A percentile compares a stretch with the other conserved stretches of the same genome.
These are phyloP conservation scores for Lasioglossum marginatum DNA, from an alignment of 2,888 invertebrate genomes.

Conservation along the genomic window DNA sequence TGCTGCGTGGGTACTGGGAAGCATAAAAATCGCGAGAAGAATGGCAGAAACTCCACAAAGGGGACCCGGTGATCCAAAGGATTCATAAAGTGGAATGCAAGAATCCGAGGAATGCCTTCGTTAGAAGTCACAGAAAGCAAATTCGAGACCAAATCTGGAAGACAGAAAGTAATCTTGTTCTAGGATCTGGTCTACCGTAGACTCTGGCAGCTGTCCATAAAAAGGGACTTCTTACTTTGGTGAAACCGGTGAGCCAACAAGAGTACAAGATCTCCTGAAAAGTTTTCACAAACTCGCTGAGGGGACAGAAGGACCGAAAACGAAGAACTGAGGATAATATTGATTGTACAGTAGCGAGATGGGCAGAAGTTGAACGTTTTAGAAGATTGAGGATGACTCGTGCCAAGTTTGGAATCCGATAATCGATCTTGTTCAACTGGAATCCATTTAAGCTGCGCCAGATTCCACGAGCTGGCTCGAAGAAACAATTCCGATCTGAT, in stretches of 20 bases:
- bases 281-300: not conserved
- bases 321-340: not conserved
- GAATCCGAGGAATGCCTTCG: not conserved
- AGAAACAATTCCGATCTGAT: slow-evolving; percentile 10
- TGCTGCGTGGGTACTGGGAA: not conserved
- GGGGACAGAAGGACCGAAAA: not conserved
- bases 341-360: not conserved
- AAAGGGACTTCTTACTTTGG: not conserved
- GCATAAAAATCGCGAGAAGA: not conserved
- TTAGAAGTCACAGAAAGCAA: not conserved
- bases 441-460: not conserved
- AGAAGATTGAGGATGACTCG: not conserved
- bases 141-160: slow-evolving; percentile 8
- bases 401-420: not conserved
- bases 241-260: not conserved
- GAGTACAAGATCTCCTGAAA: not conserved
- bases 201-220: not conserved
- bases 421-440: slow-evolving; percentile 4
- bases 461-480: not conserved
- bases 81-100: not conserved
- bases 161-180: slow-evolving; percentile 5
- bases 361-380: not conserved
- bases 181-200: not conserved
- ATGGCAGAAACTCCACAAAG: not conserved
- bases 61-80: not conserved